Base-by-base conservation (phyloP, 2,888 invertebrate species). In the Polietes domitor region DNA sequence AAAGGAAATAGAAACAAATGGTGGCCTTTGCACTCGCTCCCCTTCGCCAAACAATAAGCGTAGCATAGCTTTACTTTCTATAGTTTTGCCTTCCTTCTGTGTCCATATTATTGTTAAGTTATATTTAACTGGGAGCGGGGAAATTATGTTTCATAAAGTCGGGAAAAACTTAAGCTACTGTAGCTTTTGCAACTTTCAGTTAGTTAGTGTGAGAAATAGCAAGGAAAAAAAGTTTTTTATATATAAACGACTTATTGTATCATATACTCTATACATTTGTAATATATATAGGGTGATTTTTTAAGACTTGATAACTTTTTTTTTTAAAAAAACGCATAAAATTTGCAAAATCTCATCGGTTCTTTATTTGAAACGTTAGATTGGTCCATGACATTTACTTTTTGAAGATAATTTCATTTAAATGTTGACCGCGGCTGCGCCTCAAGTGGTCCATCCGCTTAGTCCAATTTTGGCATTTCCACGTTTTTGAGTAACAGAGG, bases 111-210 rank as follows among this genome's bases (percentile, higher is more conserved):
- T 58, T 58, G 24, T 3, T 24, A 24, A 58, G 26, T 12, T 58
- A 12, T 21, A 10, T 58, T 26, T 26, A 24, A 24, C 4, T 10
- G 12, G 28, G 15, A 32, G 63, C 1, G 21, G 15, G 68, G 21
- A 68, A 68, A 68, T 68, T 43, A 68, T 68, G 41, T 68, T 68
- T 68, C 68, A 68, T 68, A 68, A 43, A 41, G 24, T 68, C 43
- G 21, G 37, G 43, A 7, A 43, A 68, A 68, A 41, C 68, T 68
- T 41, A 43, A 24, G 21, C 24, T 68, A 68, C 24, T 68, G 43
- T 68, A 24, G 43, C 15, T 41, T 37, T 37, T 37, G 15, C 47
- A 47, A 47, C 37, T 37, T 47, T 47, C 47, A n/a, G 47, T 47
- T 9, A 7, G 47, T 47, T 47, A 37, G 37, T 9, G n/a, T 2